A percentile compares a stretch with the other conserved stretches of the same genome.
Evolutionary conservation across 53 echinoderm and acorn worm species (phyloP).

Genomic region (Glandiceps talaboti): DNA sequence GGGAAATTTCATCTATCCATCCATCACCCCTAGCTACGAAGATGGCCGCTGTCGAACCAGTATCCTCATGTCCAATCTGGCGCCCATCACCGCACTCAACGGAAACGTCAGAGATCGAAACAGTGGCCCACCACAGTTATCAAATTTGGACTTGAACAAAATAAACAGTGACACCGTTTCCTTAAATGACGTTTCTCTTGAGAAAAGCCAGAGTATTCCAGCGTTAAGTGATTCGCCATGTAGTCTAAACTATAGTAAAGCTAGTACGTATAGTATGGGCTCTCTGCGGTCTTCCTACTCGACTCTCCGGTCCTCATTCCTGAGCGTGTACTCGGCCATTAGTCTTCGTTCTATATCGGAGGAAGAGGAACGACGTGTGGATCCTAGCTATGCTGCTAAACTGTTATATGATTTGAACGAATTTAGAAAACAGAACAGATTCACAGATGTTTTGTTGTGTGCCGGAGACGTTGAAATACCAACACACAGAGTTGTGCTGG

Average conservation of each 20-base stretch:
- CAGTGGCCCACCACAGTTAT: slow-evolving; percentile 3
- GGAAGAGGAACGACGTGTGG: slow-evolving; percentile 65
- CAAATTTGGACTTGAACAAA: slow-evolving; percentile 22
- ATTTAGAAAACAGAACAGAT: slow-evolving; percentile 49
- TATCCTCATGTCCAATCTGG: slow-evolving; percentile 13
- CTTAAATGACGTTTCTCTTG: neutral
- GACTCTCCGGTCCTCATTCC: neutral
- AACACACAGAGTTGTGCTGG: slow-evolving; percentile 88
- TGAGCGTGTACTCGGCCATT: neutral
- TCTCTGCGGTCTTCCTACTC: neutral
- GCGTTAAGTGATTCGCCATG: neutral
- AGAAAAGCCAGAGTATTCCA: neutral
- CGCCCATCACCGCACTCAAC: slow-evolving; percentile 11
- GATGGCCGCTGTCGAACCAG: neutral
- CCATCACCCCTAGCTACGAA: slow-evolving; percentile 5
- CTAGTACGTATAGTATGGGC: neutral
- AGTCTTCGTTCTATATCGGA: slow-evolving; percentile 8
- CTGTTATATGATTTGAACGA: slow-evolving; percentile 70
- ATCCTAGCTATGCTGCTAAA: slow-evolving; percentile 94
- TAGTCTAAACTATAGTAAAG: neutral
- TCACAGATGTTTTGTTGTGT: slow-evolving; percentile 75
- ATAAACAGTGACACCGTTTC: slow-evolving; percentile 18
- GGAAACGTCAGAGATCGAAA: slow-evolving; percentile 4
- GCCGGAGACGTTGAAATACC: slow-evolving; percentile 52
- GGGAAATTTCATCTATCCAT: slow-evolving; percentile 73